A percentile compares a stretch with the other conserved stretches of the same genome.
phyloP scores from a whole-genome alignment of 2,113 vertebrate genomes.

The Coptodon bakossiorum region DNA sequence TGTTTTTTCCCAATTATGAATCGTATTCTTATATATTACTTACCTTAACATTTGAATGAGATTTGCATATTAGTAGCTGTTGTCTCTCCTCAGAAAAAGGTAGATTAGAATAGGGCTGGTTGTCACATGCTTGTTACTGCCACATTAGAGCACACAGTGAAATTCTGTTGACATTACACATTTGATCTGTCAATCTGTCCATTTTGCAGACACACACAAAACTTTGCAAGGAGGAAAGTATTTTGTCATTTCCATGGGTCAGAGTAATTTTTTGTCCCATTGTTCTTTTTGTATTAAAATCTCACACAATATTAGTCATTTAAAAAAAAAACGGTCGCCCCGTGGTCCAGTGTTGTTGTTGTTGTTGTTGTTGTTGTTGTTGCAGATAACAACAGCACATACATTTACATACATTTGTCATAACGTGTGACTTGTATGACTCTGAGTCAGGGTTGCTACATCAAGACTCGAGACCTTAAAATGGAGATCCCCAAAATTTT shows the following conservation, averaged over 20 bases:
- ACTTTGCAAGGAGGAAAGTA: neutral
- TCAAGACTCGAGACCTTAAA: neutral
- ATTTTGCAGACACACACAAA: neutral
- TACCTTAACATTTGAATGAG: neutral
- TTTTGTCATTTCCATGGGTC: neutral
- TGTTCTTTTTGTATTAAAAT: neutral
- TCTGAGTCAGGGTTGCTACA: neutral
- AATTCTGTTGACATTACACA: neutral
- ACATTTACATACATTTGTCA: neutral
- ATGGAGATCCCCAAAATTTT: neutral
- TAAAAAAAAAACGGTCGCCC: accelerated
- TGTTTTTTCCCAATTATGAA: neutral
- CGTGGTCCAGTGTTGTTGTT: neutral
- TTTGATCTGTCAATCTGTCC: neutral
- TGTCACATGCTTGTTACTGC: neutral
- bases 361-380: neutral
- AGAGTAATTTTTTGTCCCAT: neutral
- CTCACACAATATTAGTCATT: neutral
- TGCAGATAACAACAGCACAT: neutral
- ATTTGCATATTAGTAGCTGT: neutral
- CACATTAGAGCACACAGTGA: neutral
- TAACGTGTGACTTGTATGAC: neutral
- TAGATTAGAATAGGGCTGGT: neutral
- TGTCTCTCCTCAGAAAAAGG: neutral
- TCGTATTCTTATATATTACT: neutral